Conservation (phyloP, 2,113 vertebrate species). For the Ptychochromis oligacanthus region DNA sequence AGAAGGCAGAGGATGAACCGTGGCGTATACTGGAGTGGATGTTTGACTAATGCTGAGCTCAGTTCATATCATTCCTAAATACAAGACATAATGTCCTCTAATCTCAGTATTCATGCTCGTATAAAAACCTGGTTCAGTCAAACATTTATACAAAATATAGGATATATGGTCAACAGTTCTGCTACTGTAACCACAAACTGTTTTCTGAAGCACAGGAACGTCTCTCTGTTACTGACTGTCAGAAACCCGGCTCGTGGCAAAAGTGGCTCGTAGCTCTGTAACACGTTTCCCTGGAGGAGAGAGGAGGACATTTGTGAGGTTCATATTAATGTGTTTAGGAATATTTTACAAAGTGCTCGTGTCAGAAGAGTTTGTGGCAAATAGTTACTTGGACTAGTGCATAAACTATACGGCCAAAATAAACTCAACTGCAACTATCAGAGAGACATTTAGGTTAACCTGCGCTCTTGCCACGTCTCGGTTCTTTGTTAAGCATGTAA, state of each 20-base stretch:
- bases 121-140: not conserved
- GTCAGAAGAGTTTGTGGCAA: not conserved
- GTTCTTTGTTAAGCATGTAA: not conserved
- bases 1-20: too few species aligned
- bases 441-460: fast-evolving
- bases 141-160: not conserved
- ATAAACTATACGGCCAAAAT: not conserved
- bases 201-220: not conserved
- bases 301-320: not conserved
- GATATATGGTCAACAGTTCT: not conserved
- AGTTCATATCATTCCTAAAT: not conserved
- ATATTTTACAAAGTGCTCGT: too few species aligned
- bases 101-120: not conserved
- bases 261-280: not conserved
- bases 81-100: not conserved
- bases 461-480: fast-evolving
- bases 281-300: not conserved
- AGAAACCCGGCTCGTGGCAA: not conserved
- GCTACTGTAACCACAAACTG: not conserved
- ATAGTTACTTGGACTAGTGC: not conserved
- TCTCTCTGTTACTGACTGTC: not conserved
- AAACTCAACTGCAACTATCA: not conserved
- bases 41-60: not conserved
- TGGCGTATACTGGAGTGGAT: not conserved
- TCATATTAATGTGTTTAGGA: too few species aligned